Evolutionary conservation across 2,888 invertebrate genomes (phyloP), one percentile per base, ranked within the genome.

Genomic region (Drosophila cognata): DNA sequence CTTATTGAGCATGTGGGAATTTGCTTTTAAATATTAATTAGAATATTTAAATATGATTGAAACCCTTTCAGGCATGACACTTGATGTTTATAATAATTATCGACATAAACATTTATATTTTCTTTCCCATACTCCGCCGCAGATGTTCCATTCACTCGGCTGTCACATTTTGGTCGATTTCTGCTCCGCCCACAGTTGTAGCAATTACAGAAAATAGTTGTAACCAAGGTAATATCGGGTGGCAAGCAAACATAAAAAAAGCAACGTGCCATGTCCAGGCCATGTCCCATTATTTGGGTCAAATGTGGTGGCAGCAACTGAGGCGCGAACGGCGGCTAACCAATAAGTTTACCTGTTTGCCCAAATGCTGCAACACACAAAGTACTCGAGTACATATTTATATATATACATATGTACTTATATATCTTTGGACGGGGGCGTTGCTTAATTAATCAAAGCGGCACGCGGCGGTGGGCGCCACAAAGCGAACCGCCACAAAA

Each of bases 381-480:
- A 21, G 33, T 64, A 64, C 21, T 13, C 38, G 50, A 50, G 8
- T 38, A 38, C 10, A 31, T 50, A 31, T 38, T 13, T 25, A 18
- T 11, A 13, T 11, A 13, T 13, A 36, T 46, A 8, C n/a, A 5
- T 66, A 13, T 66, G 11, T 62, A n/a, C 13, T n/a, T 28, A 41
- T 60, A n/a, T 52, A 28, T 56, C 62, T 46, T 29, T 38, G 38
- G 60, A 58, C 31, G 81, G 51, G 61, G 71, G 64, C 58, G 69
- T 72, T 66, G 88, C 81, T 83, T 88, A 85, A 85, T 85, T 85
- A 85, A 85, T 85, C 88, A 85, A 85, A 74, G 84, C 84, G 81
- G 82, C 86, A 82, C 88, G 84, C 79, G 86, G 84, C 79, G 71
- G 81, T 85, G 84, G 88, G 88, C 86, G 88, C 87, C 87, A 88